Percentiles rank a stretch among this genome's conserved stretches.
These are phyloP conservation scores for Exephanes ischioxanthus DNA, from an alignment of 2,888 invertebrate genomes.

Conservation along the genomic window DNA sequence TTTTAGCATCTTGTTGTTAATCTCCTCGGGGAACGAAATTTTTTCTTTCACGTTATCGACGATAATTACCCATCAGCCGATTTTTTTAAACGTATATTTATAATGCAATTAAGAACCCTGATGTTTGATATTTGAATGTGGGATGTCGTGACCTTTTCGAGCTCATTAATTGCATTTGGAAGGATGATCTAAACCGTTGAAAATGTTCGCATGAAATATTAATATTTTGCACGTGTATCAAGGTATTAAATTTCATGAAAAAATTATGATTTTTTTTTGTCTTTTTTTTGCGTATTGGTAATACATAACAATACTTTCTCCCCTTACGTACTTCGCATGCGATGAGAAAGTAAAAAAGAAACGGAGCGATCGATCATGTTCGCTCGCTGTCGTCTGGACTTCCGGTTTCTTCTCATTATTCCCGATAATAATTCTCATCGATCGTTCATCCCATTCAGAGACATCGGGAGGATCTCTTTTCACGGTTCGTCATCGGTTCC, in stretches of 20 bases:
- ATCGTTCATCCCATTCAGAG: background rate
- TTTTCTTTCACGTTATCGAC: background rate
- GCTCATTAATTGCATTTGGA: conserved; percentile 13
- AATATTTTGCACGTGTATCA: background rate
- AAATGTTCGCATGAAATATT: background rate
- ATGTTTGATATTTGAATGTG: background rate
- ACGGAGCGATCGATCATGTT: conserved; percentile 12
- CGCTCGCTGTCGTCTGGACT: background rate
- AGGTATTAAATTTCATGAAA: background rate
- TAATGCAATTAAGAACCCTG: background rate
- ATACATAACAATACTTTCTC: background rate
- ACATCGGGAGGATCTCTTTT: background rate
- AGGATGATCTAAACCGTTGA: background rate
- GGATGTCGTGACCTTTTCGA: conserved; percentile 15
- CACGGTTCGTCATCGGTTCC: background rate
- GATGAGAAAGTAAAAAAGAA: background rate
- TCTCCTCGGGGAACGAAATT: conserved; percentile 5
- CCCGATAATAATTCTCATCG: conserved; percentile 9
- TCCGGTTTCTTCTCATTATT: conserved; percentile 9
- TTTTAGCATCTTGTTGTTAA: background rate
- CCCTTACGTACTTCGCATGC: background rate
- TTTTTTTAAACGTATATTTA: background rate
- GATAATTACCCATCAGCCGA: conserved; percentile 12
- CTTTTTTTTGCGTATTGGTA: background rate
- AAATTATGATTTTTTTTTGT: background rate